Base-by-base conservation (phyloP, 2,113 vertebrate genomes). In the Genyomyrus donnyi region DNA sequence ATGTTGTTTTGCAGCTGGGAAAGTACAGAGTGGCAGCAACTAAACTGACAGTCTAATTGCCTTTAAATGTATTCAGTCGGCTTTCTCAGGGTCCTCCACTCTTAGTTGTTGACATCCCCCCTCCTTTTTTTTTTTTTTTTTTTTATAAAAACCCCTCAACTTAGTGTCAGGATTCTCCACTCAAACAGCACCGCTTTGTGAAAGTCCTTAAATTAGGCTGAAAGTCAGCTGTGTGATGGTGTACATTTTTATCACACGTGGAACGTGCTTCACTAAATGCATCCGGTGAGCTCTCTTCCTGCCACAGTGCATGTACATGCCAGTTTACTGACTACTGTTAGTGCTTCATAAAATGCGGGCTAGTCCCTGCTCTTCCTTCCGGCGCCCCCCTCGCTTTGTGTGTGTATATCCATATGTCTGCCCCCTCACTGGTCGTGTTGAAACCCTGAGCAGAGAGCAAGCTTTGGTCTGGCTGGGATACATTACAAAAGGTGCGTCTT, bases 1-100 rank as follows among this genome's bases (percentile, higher is more conserved):
- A 91, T 90, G 89, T 62, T 70, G 42, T 92, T 91, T 48, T 90
- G 90, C 89, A 90, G 84, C 27, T 83, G 19, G 39, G 10, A 89
- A 85, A 24, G 77, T 56, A 50, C 42, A 39, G n/a, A 45, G 58
- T 85, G 66, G 52, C 89, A 86, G 85, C 84, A 21, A 53, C 87
- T 90, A 66, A 84, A 89, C 84, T 91, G 90, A 92, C 91, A 92
- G 91, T 49, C 80, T 92, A 92, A 92, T 92, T 92, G 85, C 91
- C 84, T 92, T 90, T 90, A 88, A 89, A 91, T 91, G 70, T 91
- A 84, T 92, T 85, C 91, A 80, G 89, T 88, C 80, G 8, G 85
- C 86, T 89, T 31, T n/a, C 91, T 92, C 91, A 31, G 90, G 84
- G 77, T 74, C 84, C 85, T 88, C 56, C 52, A 35, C 5, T 87